Conservation (phyloP, 2,888 invertebrate genomes). For the Diadromus collaris region DNA sequence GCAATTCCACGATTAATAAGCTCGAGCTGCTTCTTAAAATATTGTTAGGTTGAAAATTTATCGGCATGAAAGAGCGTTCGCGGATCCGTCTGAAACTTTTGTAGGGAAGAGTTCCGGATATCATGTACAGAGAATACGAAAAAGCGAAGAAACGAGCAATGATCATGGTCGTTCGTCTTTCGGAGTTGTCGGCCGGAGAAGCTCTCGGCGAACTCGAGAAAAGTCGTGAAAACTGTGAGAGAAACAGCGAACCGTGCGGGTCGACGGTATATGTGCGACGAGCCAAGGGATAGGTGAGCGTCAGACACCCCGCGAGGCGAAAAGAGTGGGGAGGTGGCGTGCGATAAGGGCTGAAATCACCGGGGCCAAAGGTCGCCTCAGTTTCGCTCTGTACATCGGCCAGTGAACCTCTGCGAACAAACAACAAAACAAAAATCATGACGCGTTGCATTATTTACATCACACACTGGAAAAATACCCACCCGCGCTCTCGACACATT, state of each 20-base stretch:
- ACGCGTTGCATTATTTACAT: neutral
- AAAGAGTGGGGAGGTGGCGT: constrained; percentile 65
- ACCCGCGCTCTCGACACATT: neutral
- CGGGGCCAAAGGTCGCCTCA: constrained; percentile 76
- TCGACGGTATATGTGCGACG: neutral
- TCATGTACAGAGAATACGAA: constrained; percentile 3
- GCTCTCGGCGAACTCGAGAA: constrained; percentile 15
- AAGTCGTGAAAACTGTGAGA: constrained; percentile 19
- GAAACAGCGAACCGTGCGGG: constrained; percentile 3
- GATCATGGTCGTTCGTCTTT: constrained; percentile 10
- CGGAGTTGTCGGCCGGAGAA: neutral
- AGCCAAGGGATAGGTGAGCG: constrained; percentile 6
- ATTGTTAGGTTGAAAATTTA: neutral
- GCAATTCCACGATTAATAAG: neutral
- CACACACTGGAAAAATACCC: neutral
- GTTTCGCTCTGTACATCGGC: constrained; percentile 73
- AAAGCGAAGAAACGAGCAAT: constrained; percentile 2
- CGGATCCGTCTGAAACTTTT: constrained; percentile 7
- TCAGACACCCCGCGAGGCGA: constrained; percentile 37
- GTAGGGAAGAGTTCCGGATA: neutral
- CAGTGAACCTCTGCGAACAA: constrained; percentile 54
- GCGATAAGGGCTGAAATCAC: constrained; percentile 77
- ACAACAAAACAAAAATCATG: constrained; percentile 8
- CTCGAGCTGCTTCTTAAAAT: neutral
- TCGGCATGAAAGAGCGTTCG: neutral